Conservation (phyloP, 2,888 invertebrate genomes). For the Lycophotia porphyrea region DNA sequence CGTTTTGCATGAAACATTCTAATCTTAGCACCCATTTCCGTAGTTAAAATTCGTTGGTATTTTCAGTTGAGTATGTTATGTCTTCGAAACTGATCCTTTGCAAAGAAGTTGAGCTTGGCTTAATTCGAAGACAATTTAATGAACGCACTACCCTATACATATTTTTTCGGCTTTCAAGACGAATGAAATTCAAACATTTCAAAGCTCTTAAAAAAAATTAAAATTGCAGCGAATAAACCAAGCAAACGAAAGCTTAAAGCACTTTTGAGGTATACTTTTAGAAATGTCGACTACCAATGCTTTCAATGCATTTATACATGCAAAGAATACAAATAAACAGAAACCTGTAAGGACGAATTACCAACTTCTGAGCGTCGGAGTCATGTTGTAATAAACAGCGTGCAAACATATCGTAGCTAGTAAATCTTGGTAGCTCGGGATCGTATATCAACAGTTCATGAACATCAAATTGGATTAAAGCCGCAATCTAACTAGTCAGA, state of each 20-base stretch:
- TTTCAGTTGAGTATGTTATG: background rate
- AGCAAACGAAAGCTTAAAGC: slow-evolving; percentile 12
- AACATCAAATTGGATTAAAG: slow-evolving; percentile 78
- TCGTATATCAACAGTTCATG: slow-evolving; percentile 75
- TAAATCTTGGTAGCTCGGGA: slow-evolving; percentile 64
- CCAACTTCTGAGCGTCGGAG: slow-evolving; percentile 1
- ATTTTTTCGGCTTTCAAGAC: background rate
- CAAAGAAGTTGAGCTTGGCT: background rate
- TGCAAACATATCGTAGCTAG: slow-evolving; percentile 60
- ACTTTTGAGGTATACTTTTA: background rate
- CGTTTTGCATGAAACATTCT: slow-evolving; percentile 19
- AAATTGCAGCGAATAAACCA: slow-evolving; percentile 19
- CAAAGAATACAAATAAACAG: slow-evolving; percentile 1
- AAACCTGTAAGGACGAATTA: slow-evolving; percentile 5
- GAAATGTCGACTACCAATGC: slow-evolving; percentile 22
- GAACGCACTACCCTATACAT: background rate
- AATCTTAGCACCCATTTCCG: slow-evolving; percentile 1
- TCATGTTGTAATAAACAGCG: slow-evolving; percentile 48
- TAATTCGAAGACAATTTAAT: background rate
- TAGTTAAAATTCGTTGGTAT: background rate
- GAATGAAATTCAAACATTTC: slow-evolving; percentile 8
- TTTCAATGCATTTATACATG: slow-evolving; percentile 1
- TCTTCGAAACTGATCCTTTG: background rate
- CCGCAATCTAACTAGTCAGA: slow-evolving; percentile 77
- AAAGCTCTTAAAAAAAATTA: background rate